phyloP scores from a whole-genome alignment of 2,113 vertebrate genomes.

The Pomatostomus ruficeps region DNA sequence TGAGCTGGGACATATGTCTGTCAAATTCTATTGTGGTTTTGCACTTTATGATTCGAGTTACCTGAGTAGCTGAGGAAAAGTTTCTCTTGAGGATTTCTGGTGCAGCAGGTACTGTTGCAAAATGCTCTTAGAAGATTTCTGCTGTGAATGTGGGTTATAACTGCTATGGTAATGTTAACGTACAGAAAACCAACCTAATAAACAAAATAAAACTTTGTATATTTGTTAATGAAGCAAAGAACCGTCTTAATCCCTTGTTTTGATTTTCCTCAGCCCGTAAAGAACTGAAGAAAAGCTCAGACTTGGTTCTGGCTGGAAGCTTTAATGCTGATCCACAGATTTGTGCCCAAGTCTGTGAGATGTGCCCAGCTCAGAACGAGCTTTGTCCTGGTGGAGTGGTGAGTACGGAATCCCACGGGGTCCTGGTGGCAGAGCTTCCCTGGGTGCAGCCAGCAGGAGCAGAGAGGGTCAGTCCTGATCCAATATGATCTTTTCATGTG shows the following conservation, averaged over 20 bases:
- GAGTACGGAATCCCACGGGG: background rate
- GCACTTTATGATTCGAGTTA: constrained; percentile 46
- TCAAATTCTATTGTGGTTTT: constrained; percentile 40
- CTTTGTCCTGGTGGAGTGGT: background rate
- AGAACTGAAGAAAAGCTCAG: background rate
- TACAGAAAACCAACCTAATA: constrained; percentile 40
- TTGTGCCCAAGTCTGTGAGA: background rate
- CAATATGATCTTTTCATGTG: background rate
- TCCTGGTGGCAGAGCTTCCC: background rate
- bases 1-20: constrained; percentile 2
- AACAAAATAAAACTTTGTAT: constrained; percentile 53
- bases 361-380: background rate
- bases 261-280: background rate
- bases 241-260: constrained; percentile 42
- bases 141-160: constrained; percentile 44
- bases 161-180: constrained; percentile 9
- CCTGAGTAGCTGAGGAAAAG: background rate
- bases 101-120: background rate
- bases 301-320: background rate
- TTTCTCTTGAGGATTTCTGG: background rate
- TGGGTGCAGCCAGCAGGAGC: background rate
- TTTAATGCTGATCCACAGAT: background rate
- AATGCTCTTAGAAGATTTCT: constrained; percentile 9
- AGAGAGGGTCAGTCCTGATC: background rate
- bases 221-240: constrained; percentile 49